Evolutionary conservation across 1,140 invertebrate genomes (phyloP).

Genomic region (Bombus balteatus): DNA sequence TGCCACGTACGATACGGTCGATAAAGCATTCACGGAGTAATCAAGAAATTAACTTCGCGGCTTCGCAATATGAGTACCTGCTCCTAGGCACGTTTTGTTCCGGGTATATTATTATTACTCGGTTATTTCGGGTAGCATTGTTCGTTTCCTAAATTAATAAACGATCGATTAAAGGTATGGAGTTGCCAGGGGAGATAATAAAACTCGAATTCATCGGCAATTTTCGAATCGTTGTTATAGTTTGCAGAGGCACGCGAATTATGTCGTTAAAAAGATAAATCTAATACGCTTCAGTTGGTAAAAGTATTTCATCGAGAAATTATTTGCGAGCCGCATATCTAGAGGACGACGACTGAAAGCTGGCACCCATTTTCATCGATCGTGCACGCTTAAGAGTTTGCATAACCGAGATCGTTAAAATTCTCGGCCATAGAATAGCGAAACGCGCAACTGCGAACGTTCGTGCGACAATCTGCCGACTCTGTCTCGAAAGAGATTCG

Average conservation of each 20-base stretch:
- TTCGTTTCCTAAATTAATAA: background rate
- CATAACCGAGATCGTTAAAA: conserved; percentile 1
- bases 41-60: conserved; percentile 58
- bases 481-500: background rate
- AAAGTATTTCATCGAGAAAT: background rate
- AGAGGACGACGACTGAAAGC: background rate
- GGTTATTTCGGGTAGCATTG: no score
- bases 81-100: background rate
- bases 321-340: background rate
- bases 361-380: background rate
- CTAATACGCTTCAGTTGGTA: background rate
- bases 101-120: background rate
- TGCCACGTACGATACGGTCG: conserved; percentile 42
- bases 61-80: background rate
- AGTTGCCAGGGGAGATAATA: background rate
- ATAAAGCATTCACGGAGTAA: conserved; percentile 58
- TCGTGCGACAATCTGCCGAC: background rate
- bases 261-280: background rate
- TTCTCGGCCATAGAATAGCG: background rate
- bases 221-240: background rate
- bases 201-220: conserved; percentile 5
- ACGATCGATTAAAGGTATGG: background rate
- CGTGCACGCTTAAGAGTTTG: background rate
- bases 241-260: background rate
- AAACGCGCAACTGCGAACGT: background rate